A percentile compares a stretch with the other conserved stretches of the same genome.
phyloP scores from a whole-genome alignment of 2,888 invertebrate species.

The Rhingia rostrata region DNA sequence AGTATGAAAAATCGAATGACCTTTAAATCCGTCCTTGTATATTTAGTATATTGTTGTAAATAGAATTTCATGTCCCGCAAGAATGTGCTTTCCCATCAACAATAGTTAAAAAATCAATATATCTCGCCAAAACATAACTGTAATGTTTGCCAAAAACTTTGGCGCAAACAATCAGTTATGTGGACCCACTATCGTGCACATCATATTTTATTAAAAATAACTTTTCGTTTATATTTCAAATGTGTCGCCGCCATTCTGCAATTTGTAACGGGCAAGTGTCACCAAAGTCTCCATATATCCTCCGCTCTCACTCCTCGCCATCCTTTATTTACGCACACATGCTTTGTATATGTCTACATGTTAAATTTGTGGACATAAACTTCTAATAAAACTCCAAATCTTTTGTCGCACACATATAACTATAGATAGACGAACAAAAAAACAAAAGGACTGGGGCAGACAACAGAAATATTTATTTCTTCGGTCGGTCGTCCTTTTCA shows the following conservation, averaged over 20 bases:
- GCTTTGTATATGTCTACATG: conserved; percentile 19
- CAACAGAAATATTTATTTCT: conserved; percentile 60
- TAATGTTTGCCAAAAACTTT: neutral
- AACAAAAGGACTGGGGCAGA: conserved; percentile 14
- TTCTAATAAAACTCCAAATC: conserved; percentile 62
- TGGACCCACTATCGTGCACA: conserved; percentile 28
- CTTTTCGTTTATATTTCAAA: conserved; percentile 48
- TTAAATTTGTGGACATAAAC: conserved; percentile 58
- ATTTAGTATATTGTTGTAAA: no score
- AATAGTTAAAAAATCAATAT: neutral
- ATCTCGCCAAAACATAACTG: neutral
- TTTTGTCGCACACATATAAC: conserved; percentile 29
- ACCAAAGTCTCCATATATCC: conserved; percentile 32
- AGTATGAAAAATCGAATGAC: no score
- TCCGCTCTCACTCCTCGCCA: no score
- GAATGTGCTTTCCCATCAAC: no score
- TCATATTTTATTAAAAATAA: conserved; percentile 67
- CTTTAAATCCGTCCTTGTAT: no score
- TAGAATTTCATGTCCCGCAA: no score
- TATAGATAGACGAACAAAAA: neutral
- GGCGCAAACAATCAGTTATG: neutral
- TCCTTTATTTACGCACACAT: no score
- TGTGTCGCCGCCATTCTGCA: conserved; percentile 59
- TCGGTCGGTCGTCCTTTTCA: conserved; percentile 47
- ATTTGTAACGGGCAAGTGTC: conserved; percentile 26